Evolutionary conservation across 2,113 vertebrate species (phyloP), one percentile per base, ranked within the genome.

Genomic region (Bos indicus): DNA sequence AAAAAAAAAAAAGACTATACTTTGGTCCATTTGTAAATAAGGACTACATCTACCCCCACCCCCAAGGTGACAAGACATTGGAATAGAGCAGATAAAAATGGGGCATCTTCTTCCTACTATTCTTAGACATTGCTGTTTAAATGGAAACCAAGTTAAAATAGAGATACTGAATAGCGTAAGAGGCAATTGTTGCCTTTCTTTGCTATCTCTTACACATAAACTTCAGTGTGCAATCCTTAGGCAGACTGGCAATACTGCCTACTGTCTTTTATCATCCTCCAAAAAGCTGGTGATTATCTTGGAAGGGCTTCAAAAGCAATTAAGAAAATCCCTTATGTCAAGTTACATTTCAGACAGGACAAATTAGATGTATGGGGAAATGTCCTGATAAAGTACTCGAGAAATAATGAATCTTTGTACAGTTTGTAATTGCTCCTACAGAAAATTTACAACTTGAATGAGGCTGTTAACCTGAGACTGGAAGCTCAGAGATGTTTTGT

Each of bases 341-440:
- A 97, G 96, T 97, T 98, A 96, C 88, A 94, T 97, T 97, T 98
- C 97, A 98, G 97, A 98, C 97, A 98, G 97, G 98, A 98, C 96
- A 98, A 98, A 97, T 98, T 97, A 97, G 97, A 98, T 88, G 95
- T 96, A 82, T 92, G 74, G 96, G 95, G 93, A 97, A 96, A 95
- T 96, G 97, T 97, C 89, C 93, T 97, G 97, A 98, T 97, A 97
- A 98, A 97, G 95, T 95, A 77, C 89, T 97, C 1, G 7, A 95
- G 91, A 97, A 98, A 97, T 98, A 98, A 98, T 97, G 97, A 97
- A 97, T 96, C 97, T 96, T 95, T 98, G 94, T 97, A 97, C 64
- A 94, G 92, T 98, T 97, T 96, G 96, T 98, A 98, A 98, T 97
- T 97, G 96, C 81, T 94, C 90, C 90, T 92, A 54, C 90, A 96